Evolutionary conservation across 2,888 invertebrate genomes (phyloP), one percentile per base, ranked within the genome.

Genomic region (Xanthostigma xanthostigma): DNA sequence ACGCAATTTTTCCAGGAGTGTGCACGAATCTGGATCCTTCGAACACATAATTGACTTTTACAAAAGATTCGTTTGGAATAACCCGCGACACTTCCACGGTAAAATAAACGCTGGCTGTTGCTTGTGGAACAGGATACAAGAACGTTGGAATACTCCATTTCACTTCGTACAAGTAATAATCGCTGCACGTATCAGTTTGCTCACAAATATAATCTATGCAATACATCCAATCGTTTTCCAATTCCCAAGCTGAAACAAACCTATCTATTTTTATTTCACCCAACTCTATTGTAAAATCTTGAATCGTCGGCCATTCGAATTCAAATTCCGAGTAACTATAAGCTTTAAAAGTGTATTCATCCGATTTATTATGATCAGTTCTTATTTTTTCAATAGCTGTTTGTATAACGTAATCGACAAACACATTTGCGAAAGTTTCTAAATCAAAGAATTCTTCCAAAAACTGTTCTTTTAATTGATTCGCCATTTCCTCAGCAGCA

Each of bases 81-180:
- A 59, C 54, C 52, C 60, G 55, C 4, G 60, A 62, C 6, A 66
- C 62, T 53, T 63, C 64, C 5, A 71, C 56, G 2, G 58, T 63
- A 51, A 71, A 68, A 50, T 60, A 67, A 39, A 72, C 62, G 48
- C 64, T 66, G n/a, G 67, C 70, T 12, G 66, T 68, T 1, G 66
- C 67, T 56, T 67, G 66, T 6, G 71, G 64, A 49, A 68, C 64
- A 1, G 71, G 71, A 56, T 67, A 70, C 13, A 57, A 55, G 11
- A 56, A 54, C 6, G 68, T 67, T 11, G 70, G 70, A 36, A 69
- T 59, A 53, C 69, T 67, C 63, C 67, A 72, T 42, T 62, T 59
- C 9, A 59, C 61, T 54, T 62, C 59, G 48, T 60, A 62, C 27
- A 56, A 50, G 49, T 60, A 62, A 52, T 53, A 60, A 47, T 59